phyloP scores from a whole-genome alignment of 2,113 vertebrate species.

The Saguinus midas region DNA sequence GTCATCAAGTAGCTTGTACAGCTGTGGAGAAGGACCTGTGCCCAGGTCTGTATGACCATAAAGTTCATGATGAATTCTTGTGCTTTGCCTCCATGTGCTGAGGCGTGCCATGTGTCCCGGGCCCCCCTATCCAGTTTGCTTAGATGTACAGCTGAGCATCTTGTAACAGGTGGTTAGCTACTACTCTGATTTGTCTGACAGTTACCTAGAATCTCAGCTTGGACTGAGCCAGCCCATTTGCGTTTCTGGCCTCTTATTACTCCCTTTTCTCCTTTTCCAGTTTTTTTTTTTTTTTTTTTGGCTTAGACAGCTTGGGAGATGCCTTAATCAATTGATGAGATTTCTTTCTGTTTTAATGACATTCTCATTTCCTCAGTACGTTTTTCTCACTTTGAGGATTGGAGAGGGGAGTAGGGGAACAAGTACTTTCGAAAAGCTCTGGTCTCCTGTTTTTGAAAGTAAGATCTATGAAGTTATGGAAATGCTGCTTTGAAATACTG shows the following conservation, averaged over 20 bases:
- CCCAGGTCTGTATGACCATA: background rate
- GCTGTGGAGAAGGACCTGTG: background rate
- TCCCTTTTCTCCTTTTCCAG: background rate
- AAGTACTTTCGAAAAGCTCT: background rate
- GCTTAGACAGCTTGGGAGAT: background rate
- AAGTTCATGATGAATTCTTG: background rate
- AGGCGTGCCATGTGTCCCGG: background rate
- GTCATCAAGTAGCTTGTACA: background rate
- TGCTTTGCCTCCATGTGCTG: background rate
- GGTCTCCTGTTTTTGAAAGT: background rate
- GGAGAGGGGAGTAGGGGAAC: background rate
- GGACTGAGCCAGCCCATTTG: background rate
- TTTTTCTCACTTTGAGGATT: background rate
- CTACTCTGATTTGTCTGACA: background rate
- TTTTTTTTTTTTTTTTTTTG: background rate
- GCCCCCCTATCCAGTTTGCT: background rate
- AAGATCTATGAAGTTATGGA: background rate
- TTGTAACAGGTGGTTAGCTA: background rate
- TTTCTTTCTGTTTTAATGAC: background rate
- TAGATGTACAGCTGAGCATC: accelerated
- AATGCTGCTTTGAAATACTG: background rate
- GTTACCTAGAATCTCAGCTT: background rate
- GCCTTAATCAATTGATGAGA: background rate
- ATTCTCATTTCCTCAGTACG: background rate
- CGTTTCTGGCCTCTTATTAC: background rate